These are phyloP conservation scores for Ammodytes marinus DNA, from an alignment of 2,113 vertebrate species.

Conservation along the genomic window DNA sequence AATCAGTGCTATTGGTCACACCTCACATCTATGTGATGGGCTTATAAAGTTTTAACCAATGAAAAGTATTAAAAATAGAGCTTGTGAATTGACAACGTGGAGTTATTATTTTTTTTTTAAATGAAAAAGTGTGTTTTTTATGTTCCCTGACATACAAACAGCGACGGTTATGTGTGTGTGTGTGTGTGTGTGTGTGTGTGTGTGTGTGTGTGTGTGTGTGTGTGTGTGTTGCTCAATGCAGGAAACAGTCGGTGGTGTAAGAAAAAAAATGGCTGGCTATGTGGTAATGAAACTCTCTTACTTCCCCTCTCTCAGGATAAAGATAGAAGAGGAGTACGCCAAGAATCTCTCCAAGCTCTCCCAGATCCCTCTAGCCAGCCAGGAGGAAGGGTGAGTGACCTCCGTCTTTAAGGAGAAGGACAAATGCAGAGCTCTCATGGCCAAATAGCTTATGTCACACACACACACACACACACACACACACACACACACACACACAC, in stretches of 20 bases:
- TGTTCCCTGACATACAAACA: too few species aligned
- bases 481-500: too few species aligned
- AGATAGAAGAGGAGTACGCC: slow-evolving; percentile 98
- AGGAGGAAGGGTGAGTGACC: slow-evolving; percentile 96
- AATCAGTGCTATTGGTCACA: too few species aligned
- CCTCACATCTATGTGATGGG: too few species aligned
- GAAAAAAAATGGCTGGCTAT: not conserved
- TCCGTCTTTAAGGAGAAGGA: slow-evolving; percentile 1
- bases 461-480: too few species aligned
- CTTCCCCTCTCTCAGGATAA: slow-evolving; percentile 89
- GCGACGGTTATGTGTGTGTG: too few species aligned
- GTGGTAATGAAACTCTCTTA: slow-evolving; percentile 60
- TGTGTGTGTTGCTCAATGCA: slow-evolving; percentile 52
- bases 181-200: not conserved
- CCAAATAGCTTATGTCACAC: not conserved
- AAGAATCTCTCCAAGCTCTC: slow-evolving; percentile 97
- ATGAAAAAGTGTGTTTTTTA: too few species aligned
- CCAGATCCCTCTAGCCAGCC: slow-evolving; percentile 93
- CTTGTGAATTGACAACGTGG: too few species aligned
- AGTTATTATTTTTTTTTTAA: too few species aligned
- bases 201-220: too few species aligned
- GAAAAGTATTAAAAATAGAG: too few species aligned
- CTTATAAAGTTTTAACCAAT: too few species aligned
- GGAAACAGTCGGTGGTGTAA: slow-evolving; percentile 50
- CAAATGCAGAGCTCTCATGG: not conserved